Evolutionary conservation across 2,113 vertebrate genomes (phyloP), one percentile per base, ranked within the genome.

Genomic region (Mohoua ochrocephala): DNA sequence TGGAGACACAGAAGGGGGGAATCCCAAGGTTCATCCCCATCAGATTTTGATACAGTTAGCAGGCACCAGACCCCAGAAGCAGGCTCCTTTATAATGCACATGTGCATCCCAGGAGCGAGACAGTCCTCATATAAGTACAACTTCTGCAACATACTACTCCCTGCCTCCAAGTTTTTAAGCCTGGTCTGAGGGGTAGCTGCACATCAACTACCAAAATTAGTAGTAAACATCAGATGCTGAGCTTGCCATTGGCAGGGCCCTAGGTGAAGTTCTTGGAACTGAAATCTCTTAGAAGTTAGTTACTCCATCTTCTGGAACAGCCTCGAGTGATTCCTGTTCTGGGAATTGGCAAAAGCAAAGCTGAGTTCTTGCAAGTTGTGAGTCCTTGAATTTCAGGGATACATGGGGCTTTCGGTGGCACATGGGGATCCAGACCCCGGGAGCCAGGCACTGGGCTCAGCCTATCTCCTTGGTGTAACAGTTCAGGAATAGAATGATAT

Each of bases 1-100:
- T 9, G n/a, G 28, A 5, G 4, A 27, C 33, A 37, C 10, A 59
- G 31, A 65, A 79, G 4, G 1, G 8, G 11, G 0, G 2, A 11
- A 49, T 45, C 18, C 15, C 17, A 41, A 13, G 20, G 31, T 70
- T 56, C 8, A 50, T 68, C 8, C 42, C 30, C 42, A 47, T 35
- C 47, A 81, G 23, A 26, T 84, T 10, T 52, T 15, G 2, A 15
- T 28, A 6, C 9, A 53, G 44, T 16, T 22, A 68, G 9, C 3
- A 45, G 11, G 5, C 23, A 82, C 13, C 42, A 53, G 10, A 33
- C 1, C 21, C 30, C 15, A 13, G 35, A 70, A 42, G 18, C 7
- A 77, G 21, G 13, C 33, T 87, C 15, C 50, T 69, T 85, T 80
- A 35, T 8, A 73, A 67, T 16, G 26, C 23, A 18, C 6, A 1